A percentile compares a stretch with the other conserved stretches of the same genome.
phyloP scores from a whole-genome alignment of 1,140 invertebrate species.

The Pinna nobilis region DNA sequence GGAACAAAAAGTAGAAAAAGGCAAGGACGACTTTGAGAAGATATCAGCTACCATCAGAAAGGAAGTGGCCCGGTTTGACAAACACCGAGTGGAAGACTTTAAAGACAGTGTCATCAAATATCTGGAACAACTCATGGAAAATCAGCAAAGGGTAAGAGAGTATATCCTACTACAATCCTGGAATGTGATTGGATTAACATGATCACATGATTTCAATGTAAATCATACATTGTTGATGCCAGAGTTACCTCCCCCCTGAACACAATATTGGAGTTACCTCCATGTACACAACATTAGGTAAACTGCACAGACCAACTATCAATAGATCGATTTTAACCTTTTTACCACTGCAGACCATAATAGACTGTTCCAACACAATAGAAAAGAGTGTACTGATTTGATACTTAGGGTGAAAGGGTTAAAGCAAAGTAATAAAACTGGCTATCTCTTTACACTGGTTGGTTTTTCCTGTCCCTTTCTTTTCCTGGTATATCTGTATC shows the following conservation, averaged over 20 bases:
- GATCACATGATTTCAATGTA: background rate
- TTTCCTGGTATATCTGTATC: no score
- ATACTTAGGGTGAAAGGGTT: no score
- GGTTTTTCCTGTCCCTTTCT: no score
- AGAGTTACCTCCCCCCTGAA: background rate
- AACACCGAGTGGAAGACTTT: slow-evolving; percentile 91
- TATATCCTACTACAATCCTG: background rate
- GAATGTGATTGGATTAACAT: background rate
- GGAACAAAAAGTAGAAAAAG: slow-evolving; percentile 96
- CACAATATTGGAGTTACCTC: no score
- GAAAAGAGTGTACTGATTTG: no score
- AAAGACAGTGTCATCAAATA: slow-evolving; percentile 91
- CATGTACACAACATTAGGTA: no score
- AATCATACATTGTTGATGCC: background rate
- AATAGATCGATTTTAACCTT: no score
- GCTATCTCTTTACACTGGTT: no score
- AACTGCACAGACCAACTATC: no score
- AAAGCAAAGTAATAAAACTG: no score
- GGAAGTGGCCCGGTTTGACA: slow-evolving; percentile 95
- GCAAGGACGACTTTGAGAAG: slow-evolving; percentile 96
- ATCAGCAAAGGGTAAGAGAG: slow-evolving; percentile 90
- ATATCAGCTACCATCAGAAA: slow-evolving; percentile 97
- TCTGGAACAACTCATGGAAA: slow-evolving; percentile 94
- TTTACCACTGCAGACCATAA: no score
- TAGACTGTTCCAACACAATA: no score